Percentiles rank a stretch among this genome's conserved stretches.
Conservation (phyloP, 2,113 vertebrate species). For the Carassius gibelio region DNA sequence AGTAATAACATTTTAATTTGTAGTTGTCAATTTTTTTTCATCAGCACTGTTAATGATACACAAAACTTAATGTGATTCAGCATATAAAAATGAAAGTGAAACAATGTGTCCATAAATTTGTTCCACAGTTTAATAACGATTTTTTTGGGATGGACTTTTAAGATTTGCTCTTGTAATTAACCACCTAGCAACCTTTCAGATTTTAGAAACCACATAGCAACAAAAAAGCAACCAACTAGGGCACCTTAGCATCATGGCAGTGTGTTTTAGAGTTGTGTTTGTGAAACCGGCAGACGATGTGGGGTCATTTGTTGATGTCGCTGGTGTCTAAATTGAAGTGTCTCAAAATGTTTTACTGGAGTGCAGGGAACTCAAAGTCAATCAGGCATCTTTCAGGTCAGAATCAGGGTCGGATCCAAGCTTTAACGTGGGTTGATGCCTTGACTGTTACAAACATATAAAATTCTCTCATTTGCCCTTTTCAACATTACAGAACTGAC, state of each 20-base stretch:
- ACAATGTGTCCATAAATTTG: too few relatives aligned
- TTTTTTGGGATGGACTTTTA: too few relatives aligned
- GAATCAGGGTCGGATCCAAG: not conserved
- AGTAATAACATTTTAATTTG: too few relatives aligned
- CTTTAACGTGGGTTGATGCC: not conserved
- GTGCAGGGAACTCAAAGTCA: not conserved
- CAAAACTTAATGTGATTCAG: too few relatives aligned
- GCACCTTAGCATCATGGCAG: not conserved
- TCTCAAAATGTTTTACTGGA: not conserved
- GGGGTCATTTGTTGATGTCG: not conserved
- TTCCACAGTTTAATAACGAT: too few relatives aligned
- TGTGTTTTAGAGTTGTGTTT: not conserved
- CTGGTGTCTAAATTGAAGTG: not conserved
- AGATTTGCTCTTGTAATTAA: too few relatives aligned
- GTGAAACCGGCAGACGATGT: not conserved
- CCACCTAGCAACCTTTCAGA: not conserved
- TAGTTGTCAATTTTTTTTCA: too few relatives aligned
- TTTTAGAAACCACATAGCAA: not conserved
- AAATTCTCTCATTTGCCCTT: constrained; percentile 17
- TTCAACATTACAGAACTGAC: not conserved
- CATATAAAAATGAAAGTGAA: not conserved
- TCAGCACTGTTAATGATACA: too few relatives aligned
- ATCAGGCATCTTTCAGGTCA: not conserved
- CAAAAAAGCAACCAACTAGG: not conserved
- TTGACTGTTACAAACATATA: not conserved